A percentile compares a stretch with the other conserved stretches of the same genome.
Evolutionary conservation across 2,888 invertebrate species (phyloP).

Genomic region (Rosalia funebris): DNA sequence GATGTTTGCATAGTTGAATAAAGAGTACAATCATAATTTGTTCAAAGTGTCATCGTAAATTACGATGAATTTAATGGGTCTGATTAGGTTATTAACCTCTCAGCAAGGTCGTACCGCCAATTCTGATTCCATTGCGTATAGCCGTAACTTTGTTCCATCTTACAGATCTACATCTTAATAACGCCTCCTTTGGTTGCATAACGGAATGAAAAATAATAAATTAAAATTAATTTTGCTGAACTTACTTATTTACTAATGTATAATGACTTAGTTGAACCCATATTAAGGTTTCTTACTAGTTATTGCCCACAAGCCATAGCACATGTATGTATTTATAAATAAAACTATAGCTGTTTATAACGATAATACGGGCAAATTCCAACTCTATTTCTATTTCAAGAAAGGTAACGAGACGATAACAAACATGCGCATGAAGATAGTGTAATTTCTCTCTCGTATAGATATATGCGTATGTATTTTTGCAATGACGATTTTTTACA

Average conservation of each 20-base stretch:
- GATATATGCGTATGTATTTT: too few species aligned
- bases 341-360: too few species aligned
- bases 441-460: too few species aligned
- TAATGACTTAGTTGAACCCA: too few species aligned
- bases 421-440: too few species aligned
- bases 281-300: too few species aligned
- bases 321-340: too few species aligned
- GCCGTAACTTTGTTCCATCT: slow-evolving; percentile 17
- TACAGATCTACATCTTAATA: not conserved
- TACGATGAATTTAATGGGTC: slow-evolving; percentile 18
- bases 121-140: not conserved
- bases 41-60: not conserved
- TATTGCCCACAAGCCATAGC: too few species aligned
- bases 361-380: too few species aligned
- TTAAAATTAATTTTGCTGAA: not conserved
- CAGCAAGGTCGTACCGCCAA: slow-evolving; percentile 42
- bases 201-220: not conserved
- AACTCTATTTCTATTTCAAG: too few species aligned
- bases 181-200: slow-evolving; percentile 2
- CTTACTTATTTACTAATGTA: not conserved
- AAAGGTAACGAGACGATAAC: too few species aligned
- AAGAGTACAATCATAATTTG: not conserved
- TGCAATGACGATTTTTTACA: too few species aligned
- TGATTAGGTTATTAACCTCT: slow-evolving; percentile 43
- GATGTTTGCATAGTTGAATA: slow-evolving; percentile 4